These are phyloP conservation scores for Vanessa tameamea DNA, from an alignment of 1,140 invertebrate genomes.

Conservation along the genomic window DNA sequence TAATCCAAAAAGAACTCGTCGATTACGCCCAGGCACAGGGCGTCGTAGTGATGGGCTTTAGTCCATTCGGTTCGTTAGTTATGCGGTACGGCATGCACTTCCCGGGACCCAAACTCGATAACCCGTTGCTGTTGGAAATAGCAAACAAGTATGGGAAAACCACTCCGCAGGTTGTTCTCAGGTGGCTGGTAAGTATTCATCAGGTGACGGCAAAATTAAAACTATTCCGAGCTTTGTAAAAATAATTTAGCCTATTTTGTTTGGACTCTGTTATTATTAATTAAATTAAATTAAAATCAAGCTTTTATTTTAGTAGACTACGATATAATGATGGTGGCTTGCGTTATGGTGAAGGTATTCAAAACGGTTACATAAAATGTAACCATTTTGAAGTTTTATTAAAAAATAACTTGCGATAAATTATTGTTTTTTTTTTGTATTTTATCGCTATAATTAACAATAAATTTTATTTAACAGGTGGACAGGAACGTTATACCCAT, in stretches of 20 bases:
- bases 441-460: neutral
- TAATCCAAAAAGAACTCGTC: constrained; percentile 84
- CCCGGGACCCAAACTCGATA: constrained; percentile 81
- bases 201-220: too few relatives aligned
- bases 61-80: constrained; percentile 86
- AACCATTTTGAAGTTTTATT: too few relatives aligned
- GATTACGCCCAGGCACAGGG: constrained; percentile 84
- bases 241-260: too few relatives aligned
- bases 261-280: too few relatives aligned
- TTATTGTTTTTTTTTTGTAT: too few relatives aligned
- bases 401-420: too few relatives aligned
- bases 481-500: constrained; percentile 90
- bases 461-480: constrained; percentile 76
- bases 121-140: constrained; percentile 83
- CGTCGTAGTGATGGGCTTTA: constrained; percentile 89
- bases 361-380: too few relatives aligned
- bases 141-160: constrained; percentile 86
- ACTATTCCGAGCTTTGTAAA: too few relatives aligned
- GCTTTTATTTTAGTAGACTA: neutral
- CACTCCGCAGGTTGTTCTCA: constrained; percentile 84
- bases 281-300: too few relatives aligned
- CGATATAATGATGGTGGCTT: neutral
- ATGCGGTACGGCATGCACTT: constrained; percentile 77
- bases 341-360: too few relatives aligned
- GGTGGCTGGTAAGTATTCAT: constrained; percentile 81